Evolutionary conservation across 2,888 invertebrate species (phyloP), one percentile per base, ranked within the genome.

Genomic region (Drosophila mercatorum): DNA sequence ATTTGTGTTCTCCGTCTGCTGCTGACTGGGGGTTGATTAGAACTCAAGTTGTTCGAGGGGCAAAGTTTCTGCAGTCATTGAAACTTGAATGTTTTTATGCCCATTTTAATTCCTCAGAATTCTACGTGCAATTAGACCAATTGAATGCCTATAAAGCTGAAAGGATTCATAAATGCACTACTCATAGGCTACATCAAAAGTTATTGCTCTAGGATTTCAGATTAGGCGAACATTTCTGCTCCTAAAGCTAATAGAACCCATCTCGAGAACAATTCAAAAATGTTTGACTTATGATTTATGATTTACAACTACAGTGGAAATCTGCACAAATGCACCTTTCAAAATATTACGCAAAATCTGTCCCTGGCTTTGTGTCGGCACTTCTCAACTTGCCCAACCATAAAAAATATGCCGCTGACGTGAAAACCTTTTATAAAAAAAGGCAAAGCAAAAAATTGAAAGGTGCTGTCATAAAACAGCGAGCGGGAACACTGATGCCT

Each of bases 251-350:
- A 28, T 17, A 38, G 31, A 22, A 53, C 3, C 28, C 47, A 53
- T 55, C n/a, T 46, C 52, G 47, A 59, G 47, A 41, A 47, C 57
- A 63, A 51, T 47, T 47, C 49, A 79, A 75, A 36, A 53, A 53
- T 49, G 41, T 28, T 22, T 26, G 22, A 8, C 5, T 10, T n/a
- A 66, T 26, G 26, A 14, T 28, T 51, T 51, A 51, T 75, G 88
- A 87, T 89, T 84, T 89, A 84, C 85, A 80, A 73, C 85, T 75
- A 66, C 65, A 38, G 57, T 47, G 56, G 49, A 79, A 73, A 53
- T 69, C 36, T 34, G 38, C 47, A 70, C 63, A 81, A 89, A 81
- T 88, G 87, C 90, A 90, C 91, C 90, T 91, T 90, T 91, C 90
- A 90, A 72, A 90, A 88, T 80, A 75, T 88, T 88, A 80, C 81